Evolutionary conservation across 2,113 vertebrate genomes (phyloP).

Genomic region (Aegypius monachus): DNA sequence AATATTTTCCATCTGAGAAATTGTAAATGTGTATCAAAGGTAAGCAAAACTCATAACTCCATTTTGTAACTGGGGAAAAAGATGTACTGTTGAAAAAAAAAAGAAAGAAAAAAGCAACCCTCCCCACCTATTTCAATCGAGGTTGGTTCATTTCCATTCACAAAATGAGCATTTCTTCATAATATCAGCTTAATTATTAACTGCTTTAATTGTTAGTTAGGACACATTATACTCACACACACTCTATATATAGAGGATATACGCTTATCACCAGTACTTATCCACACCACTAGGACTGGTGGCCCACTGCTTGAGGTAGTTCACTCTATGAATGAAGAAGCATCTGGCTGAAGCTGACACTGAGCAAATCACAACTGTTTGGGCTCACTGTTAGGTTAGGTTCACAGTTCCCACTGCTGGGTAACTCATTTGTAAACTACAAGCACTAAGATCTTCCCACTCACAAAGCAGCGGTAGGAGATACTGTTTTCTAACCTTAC

Average conservation of each 20-base stretch:
- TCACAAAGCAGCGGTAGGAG: background rate
- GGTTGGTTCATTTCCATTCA: background rate
- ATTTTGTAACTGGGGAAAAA: background rate
- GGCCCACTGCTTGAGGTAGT: background rate
- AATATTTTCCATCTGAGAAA: background rate
- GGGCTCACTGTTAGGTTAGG: background rate
- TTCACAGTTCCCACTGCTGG: background rate
- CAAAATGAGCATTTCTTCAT: background rate
- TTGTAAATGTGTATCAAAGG: background rate
- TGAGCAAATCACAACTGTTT: background rate
- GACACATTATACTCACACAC: background rate
- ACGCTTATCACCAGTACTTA: background rate
- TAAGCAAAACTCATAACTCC: background rate
- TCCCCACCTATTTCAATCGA: background rate
- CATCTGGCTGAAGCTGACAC: background rate
- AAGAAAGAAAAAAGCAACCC: background rate
- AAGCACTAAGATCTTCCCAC: background rate
- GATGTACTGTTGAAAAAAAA: background rate
- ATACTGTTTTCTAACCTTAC: background rate
- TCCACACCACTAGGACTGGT: background rate
- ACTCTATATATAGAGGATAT: accelerated
- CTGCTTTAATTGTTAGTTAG: background rate
- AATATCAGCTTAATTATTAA: background rate
- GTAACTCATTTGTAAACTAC: background rate
- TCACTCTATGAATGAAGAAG: background rate